Evolutionary conservation across 1,140 invertebrate genomes (phyloP).

Genomic region (Ceratosolen solmsi): DNA sequence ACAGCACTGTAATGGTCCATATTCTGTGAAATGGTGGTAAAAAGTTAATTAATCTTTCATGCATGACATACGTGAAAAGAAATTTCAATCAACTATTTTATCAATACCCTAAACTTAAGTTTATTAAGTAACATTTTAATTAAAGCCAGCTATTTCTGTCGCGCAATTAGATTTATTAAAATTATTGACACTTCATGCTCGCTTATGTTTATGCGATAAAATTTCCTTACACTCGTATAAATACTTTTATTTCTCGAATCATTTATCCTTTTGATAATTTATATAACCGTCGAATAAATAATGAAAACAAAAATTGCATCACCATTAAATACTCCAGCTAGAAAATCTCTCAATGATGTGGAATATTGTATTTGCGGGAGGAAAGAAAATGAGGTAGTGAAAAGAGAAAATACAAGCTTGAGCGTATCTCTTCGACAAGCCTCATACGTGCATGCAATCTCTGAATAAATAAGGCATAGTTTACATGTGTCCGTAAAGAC

Average conservation of each 20-base stretch:
- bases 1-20: too few relatives aligned
- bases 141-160: neutral
- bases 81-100: neutral
- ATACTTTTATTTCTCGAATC: too few relatives aligned
- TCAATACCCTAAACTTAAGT: neutral
- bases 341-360: neutral
- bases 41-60: neutral
- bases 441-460: neutral
- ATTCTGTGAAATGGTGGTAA: neutral
- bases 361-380: neutral
- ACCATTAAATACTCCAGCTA: neutral
- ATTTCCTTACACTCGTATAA: neutral
- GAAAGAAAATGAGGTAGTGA: neutral
- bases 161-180: neutral
- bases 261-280: neutral
- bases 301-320: neutral
- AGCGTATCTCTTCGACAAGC: neutral
- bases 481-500: neutral
- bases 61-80: neutral
- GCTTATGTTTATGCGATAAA: too few relatives aligned
- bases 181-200: neutral
- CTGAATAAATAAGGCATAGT: neutral
- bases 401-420: neutral
- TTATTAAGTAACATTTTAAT: neutral
- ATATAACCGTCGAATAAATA: neutral